Percentiles rank a stretch among this genome's conserved stretches.
Evolutionary conservation across 1,140 invertebrate genomes (phyloP).

Genomic region (Eufriesea mexicana): DNA sequence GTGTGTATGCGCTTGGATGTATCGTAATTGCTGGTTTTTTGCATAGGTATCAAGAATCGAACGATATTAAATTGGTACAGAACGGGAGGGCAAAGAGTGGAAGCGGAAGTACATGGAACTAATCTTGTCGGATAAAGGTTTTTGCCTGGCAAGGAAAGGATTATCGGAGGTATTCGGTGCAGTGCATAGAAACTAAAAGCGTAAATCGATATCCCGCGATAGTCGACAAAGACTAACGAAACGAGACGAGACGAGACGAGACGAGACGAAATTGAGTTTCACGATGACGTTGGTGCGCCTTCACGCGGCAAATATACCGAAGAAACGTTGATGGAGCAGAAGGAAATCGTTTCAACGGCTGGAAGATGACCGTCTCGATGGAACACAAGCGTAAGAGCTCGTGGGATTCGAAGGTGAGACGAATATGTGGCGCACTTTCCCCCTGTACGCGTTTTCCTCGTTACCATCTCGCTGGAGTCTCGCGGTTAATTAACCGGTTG

Average conservation of each 20-base stretch:
- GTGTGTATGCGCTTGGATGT: too few species aligned
- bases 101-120: not conserved
- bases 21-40: conserved; percentile 11
- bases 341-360: conserved; percentile 24
- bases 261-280: not conserved
- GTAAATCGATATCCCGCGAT: not conserved
- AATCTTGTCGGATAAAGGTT: not conserved
- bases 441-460: conserved; percentile 47
- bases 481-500: conserved; percentile 50
- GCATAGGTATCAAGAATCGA: conserved; percentile 17
- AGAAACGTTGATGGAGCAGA: conserved; percentile 49
- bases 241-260: not conserved
- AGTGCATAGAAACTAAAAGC: not conserved
- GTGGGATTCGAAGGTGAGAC: conserved; percentile 81
- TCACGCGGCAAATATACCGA: conserved; percentile 23
- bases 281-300: conserved; percentile 30
- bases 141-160: not conserved
- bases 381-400: conserved; percentile 81
- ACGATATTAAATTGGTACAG: not conserved
- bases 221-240: not conserved
- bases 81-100: not conserved
- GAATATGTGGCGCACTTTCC: conserved; percentile 64
- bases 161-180: not conserved
- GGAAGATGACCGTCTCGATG: conserved; percentile 79
- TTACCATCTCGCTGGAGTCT: conserved; percentile 29